Conservation (phyloP, 2,113 vertebrate species). For the Daboia siamensis region DNA sequence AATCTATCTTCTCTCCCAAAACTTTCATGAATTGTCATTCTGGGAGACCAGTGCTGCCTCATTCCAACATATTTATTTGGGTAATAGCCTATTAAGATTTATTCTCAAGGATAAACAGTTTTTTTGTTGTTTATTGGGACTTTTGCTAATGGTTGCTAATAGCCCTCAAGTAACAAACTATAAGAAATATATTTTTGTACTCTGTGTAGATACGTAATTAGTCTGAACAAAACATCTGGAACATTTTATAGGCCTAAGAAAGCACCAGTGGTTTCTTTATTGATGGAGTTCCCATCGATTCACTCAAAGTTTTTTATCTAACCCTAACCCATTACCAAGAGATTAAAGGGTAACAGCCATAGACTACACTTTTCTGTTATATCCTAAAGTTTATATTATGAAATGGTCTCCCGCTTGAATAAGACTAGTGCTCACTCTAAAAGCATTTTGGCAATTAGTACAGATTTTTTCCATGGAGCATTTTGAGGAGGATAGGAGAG, state of each 20-base stretch:
- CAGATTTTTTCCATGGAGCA: neutral
- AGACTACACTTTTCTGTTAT: neutral
- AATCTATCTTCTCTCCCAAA: too few species aligned
- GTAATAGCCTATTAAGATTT: neutral
- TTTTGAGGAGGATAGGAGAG: neutral
- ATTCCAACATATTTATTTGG: neutral
- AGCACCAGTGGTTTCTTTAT: neutral
- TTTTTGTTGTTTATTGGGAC: neutral
- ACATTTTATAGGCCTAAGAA: neutral
- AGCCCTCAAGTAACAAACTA: neutral
- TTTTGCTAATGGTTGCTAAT: neutral
- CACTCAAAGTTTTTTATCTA: neutral
- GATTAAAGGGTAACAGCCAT: neutral
- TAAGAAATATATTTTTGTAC: neutral
- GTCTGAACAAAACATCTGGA: neutral
- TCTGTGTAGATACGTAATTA: neutral
- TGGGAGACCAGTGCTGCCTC: neutral
- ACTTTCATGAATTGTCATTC: neutral
- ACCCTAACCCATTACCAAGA: neutral
- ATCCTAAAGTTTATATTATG: neutral
- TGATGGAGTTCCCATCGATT: neutral
- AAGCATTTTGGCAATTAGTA: neutral
- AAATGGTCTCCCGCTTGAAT: neutral
- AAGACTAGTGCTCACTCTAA: neutral
- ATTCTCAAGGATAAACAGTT: neutral